A percentile compares a stretch with the other conserved stretches of the same genome.
phyloP scores from a whole-genome alignment of 1,140 invertebrate species.

The Drosophila sulfurigaster region DNA sequence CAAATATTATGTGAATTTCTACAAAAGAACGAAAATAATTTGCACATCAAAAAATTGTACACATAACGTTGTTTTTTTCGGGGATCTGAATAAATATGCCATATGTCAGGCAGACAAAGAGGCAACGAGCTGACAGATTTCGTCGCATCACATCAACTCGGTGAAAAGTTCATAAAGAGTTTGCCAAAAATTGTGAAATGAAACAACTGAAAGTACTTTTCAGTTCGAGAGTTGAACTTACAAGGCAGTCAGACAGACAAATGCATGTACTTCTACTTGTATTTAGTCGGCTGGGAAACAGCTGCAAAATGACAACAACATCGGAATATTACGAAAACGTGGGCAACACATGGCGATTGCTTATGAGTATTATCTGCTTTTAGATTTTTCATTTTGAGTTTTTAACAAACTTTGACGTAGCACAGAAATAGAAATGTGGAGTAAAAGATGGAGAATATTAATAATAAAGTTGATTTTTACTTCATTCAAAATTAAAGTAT shows the following conservation, averaged over 20 bases:
- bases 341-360: slow-evolving; percentile 11
- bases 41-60: neutral
- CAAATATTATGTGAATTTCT: slow-evolving; percentile 15
- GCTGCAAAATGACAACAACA: slow-evolving; percentile 33
- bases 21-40: neutral
- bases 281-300: slow-evolving; percentile 32
- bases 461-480: too few species aligned
- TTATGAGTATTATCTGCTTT: neutral
- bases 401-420: slow-evolving; percentile 2
- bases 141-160: slow-evolving; percentile 22
- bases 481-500: too few species aligned
- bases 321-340: neutral
- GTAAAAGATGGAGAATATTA: neutral
- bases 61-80: neutral
- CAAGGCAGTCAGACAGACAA: slow-evolving; percentile 2
- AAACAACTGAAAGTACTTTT: slow-evolving; percentile 33
- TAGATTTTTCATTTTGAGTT: slow-evolving; percentile 20
- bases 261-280: slow-evolving; percentile 6
- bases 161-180: slow-evolving; percentile 12
- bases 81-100: slow-evolving; percentile 9
- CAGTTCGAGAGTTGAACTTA: slow-evolving; percentile 26
- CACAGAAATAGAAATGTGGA: neutral
- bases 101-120: slow-evolving; percentile 32
- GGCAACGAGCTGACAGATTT: slow-evolving; percentile 30
- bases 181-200: slow-evolving; percentile 2